phyloP scores from a whole-genome alignment of 1,140 invertebrate species.

The Sycobia sp. region DNA sequence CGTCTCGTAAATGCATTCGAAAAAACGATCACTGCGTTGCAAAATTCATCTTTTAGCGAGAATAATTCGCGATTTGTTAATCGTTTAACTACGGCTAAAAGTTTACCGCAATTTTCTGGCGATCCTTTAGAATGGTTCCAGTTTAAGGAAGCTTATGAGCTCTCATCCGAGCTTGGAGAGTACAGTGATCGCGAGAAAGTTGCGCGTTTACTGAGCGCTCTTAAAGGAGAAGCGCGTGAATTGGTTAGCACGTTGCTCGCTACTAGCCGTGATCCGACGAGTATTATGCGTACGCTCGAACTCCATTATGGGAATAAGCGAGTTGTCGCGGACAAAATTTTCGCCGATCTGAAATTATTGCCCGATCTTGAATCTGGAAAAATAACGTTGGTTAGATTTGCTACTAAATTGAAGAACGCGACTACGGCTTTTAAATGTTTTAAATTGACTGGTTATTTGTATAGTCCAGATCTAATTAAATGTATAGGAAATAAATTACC shows the following conservation, averaged over 20 bases:
- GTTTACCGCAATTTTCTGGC: constrained; percentile 15
- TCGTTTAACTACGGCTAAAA: constrained; percentile 8
- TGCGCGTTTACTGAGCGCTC: neutral
- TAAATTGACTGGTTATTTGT: neutral
- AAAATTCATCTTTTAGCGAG: no score
- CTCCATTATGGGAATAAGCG: neutral
- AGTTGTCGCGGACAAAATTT: neutral
- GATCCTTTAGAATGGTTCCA: constrained; percentile 22
- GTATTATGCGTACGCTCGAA: neutral
- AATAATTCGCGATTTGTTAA: neutral
- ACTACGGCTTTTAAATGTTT: neutral
- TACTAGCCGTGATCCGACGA: neutral
- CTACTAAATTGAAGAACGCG: neutral
- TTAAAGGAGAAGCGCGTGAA: constrained; percentile 7
- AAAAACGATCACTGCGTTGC: no score
- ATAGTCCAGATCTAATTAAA: neutral
- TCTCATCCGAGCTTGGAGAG: constrained; percentile 7
- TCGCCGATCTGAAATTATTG: neutral
- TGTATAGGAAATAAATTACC: constrained; percentile 8
- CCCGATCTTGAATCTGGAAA: constrained; percentile 6
- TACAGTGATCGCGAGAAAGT: neutral
- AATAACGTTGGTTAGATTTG: constrained; percentile 16
- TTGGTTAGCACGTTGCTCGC: neutral
- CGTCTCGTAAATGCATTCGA: no score
- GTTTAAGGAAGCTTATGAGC: constrained; percentile 24